phyloP scores from a whole-genome alignment of 2,888 invertebrate species.

The Charanyca ferruginea region DNA sequence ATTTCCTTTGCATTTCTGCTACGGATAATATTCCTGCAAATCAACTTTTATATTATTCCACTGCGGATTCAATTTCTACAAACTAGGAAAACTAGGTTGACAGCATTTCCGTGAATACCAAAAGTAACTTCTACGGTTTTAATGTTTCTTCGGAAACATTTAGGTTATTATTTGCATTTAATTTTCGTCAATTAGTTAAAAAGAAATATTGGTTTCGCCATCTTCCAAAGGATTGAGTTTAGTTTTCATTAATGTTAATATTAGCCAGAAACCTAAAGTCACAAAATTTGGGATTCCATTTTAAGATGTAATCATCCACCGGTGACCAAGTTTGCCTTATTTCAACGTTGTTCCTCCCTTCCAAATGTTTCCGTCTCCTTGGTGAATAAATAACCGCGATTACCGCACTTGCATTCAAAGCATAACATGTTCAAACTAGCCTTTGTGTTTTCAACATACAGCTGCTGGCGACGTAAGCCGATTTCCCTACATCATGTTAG shows the following conservation, averaged over 20 bases:
- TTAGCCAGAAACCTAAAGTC: background rate
- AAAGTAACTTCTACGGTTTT: conserved; percentile 11
- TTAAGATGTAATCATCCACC: no score
- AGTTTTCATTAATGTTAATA: background rate
- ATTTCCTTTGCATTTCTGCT: conserved; percentile 25
- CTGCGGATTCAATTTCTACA: conserved; percentile 21
- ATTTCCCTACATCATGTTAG: conserved; percentile 56
- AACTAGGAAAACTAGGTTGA: conserved; percentile 38
- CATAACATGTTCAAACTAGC: conserved; percentile 38
- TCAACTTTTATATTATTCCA: conserved; percentile 31
- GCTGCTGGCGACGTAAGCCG: conserved; percentile 53
- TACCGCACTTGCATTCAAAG: conserved; percentile 10
- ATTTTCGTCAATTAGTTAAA: background rate
- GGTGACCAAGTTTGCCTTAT: no score
- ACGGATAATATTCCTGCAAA: conserved; percentile 23
- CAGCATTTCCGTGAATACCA: conserved; percentile 25
- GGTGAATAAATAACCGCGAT: conserved; percentile 20
- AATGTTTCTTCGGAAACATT: conserved; percentile 21
- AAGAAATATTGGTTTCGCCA: background rate
- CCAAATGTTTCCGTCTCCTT: background rate
- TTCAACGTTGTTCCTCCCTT: no score
- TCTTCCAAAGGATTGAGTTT: background rate
- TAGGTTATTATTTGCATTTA: conserved; percentile 13
- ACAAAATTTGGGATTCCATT: background rate
- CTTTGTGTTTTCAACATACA: conserved; percentile 29